Evolutionary conservation across 1,140 invertebrate species (phyloP).

Genomic region (Melitaea cinxia): DNA sequence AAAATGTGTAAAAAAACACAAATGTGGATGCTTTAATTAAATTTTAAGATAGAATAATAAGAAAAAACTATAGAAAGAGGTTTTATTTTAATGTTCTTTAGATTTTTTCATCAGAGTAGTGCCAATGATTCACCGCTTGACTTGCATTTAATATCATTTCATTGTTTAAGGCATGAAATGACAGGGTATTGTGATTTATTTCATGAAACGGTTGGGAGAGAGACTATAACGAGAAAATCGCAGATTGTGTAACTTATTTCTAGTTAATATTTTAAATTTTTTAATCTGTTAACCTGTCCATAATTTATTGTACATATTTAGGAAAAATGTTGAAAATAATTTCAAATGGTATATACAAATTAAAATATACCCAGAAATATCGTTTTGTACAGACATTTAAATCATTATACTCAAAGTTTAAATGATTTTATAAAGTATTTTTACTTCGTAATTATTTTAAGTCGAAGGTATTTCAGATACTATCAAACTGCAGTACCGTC

Average conservation of each 20-base stretch:
- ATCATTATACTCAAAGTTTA: too few relatives aligned
- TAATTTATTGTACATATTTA: slow-evolving; percentile 8
- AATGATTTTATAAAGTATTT: too few relatives aligned
- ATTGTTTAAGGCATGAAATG: slow-evolving; percentile 66
- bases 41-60: slow-evolving; percentile 72
- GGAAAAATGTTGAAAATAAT: neutral
- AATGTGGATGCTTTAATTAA: slow-evolving; percentile 76
- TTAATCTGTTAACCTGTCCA: slow-evolving; percentile 1
- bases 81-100: slow-evolving; percentile 34
- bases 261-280: slow-evolving; percentile 3
- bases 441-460: too few relatives aligned
- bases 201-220: slow-evolving; percentile 32
- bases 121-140: slow-evolving; percentile 48
- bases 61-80: slow-evolving; percentile 31
- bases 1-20: slow-evolving; percentile 61
- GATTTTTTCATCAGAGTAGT: slow-evolving; percentile 54
- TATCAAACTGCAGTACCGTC: too few relatives aligned
- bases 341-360: too few relatives aligned
- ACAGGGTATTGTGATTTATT: slow-evolving; percentile 63
- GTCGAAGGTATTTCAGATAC: too few relatives aligned
- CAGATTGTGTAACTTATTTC: neutral
- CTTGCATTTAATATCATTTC: slow-evolving; percentile 56
- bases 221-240: neutral
- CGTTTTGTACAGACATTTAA: too few relatives aligned
- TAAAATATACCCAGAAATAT: too few relatives aligned